Evolutionary conservation across 2,113 vertebrate genomes (phyloP), one percentile per base, ranked within the genome.

Genomic region (Corvus moneduloides): DNA sequence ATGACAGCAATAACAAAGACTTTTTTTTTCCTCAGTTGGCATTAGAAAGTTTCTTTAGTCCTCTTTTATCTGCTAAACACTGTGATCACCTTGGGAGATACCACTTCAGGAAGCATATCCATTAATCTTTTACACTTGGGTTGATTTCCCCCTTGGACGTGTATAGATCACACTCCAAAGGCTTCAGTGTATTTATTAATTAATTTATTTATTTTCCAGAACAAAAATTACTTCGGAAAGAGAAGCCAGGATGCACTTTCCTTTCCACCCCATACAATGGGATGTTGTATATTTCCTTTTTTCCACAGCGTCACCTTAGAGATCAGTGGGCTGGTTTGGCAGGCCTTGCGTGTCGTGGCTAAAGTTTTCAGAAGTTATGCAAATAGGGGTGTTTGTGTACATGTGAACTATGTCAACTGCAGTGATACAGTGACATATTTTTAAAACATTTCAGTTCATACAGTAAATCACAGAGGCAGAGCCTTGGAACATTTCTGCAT

Each of bases 41-140:
- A 61, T 87, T 44, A 59, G 51, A 59, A 92, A 96, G 90, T 96
- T 96, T 95, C 93, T 96, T 85, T 77, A 97, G 81, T 79, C 76
- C 61, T 96, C 76, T 97, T 96, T 39, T 90, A 21, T 91, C 92
- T 94, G 61, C 85, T 89, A 85, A 95, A 63, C 56, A 44, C 75
- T 92, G 55, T 72, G 93, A 92, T 95, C 74, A 92, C 61, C 62
- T 59, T 96, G 90, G 96, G 96, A 97, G 94, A 93, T 90, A 95
- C 43, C 95, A 94, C 84, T 97, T 96, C 63, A 54, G 85, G 76
- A 95, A 93, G 55, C 41, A 30, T 61, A 75, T 84, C 88, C 78
- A 62, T 96, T 89, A 93, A 78, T 95, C 71, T 94, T 96, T 93
- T 93, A 87, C 87, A 71, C 41, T 91, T 76, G 89, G 62, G 66